Conservation (phyloP, 2,797 vertebrate species). For the Danio kyathit region DNA sequence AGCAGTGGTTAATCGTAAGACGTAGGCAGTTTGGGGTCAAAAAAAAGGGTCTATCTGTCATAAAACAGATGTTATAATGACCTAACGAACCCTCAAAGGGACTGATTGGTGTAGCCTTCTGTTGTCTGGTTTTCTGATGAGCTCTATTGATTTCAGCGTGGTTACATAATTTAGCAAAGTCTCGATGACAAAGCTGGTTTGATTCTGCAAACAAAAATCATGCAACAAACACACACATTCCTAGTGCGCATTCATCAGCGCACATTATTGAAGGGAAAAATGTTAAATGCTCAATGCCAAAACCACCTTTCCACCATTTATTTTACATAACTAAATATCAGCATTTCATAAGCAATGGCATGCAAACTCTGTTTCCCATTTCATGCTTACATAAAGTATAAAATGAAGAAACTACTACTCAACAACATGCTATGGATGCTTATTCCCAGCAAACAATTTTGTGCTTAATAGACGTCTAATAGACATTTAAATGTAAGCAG, state of each 20-base stretch:
- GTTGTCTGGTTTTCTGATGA: conserved; percentile 1
- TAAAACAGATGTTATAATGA: conserved; percentile 18
- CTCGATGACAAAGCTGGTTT: not conserved
- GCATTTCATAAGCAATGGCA: not conserved
- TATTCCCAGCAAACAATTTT: no score
- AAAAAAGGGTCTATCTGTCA: not conserved
- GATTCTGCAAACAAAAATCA: conserved; percentile 1
- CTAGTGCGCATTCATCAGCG: not conserved
- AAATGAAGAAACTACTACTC: not conserved
- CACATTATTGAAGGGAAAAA: not conserved
- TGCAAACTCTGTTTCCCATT: not conserved
- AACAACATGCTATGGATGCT: not conserved
- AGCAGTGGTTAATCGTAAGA: not conserved
- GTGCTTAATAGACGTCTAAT: no score
- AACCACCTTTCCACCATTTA: not conserved
- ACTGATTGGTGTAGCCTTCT: not conserved
- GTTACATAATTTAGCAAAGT: conserved; percentile 26
- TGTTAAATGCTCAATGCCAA: not conserved
- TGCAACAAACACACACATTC: not conserved
- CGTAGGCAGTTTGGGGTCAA: not conserved
- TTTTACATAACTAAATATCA: not conserved
- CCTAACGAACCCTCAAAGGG: conserved; percentile 4
- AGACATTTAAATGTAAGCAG: no score
- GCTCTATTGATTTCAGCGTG: conserved; percentile 6
- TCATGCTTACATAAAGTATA: not conserved